Percentiles rank a stretch among this genome's conserved stretches.
These are phyloP conservation scores for Leptinotarsa peninsularis DNA, from an alignment of 2,888 invertebrate genomes.

Conservation along the genomic window DNA sequence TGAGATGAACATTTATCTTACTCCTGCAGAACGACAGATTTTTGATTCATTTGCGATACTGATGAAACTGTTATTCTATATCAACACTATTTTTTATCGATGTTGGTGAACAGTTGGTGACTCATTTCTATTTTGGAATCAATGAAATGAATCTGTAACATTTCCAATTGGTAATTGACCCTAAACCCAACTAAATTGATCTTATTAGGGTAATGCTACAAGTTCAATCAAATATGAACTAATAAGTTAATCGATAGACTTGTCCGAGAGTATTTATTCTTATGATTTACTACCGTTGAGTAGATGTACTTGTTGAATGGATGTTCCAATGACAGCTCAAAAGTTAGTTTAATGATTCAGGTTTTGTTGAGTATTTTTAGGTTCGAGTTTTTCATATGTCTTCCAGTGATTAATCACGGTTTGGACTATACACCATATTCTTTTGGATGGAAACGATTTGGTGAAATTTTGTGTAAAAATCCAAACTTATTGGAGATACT, in stretches of 20 bases:
- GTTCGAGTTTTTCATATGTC: no score
- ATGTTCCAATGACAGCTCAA: background rate
- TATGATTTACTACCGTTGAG: slow-evolving; percentile 14
- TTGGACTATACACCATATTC: no score
- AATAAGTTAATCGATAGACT: slow-evolving; percentile 49
- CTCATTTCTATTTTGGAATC: slow-evolving; percentile 54
- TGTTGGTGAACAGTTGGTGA: slow-evolving; percentile 36
- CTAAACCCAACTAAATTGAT: slow-evolving; percentile 53
- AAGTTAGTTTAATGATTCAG: no score
- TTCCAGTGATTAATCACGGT: no score
- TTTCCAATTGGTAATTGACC: slow-evolving; percentile 57
- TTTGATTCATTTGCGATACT: background rate
- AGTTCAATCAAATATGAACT: slow-evolving; percentile 51
- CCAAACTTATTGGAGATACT: no score
- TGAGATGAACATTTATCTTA: no score
- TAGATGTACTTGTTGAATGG: background rate
- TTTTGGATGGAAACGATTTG: no score
- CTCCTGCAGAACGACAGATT: no score
- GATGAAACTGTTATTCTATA: background rate
- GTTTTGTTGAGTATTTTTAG: no score
- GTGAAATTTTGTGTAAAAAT: no score
- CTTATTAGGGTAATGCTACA: slow-evolving; percentile 53
- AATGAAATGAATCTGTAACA: slow-evolving; percentile 56
- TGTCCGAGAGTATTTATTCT: slow-evolving; percentile 12
- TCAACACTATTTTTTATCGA: background rate